Evolutionary conservation across 2,888 invertebrate genomes (phyloP).

Genomic region (Andrena flavipes): DNA sequence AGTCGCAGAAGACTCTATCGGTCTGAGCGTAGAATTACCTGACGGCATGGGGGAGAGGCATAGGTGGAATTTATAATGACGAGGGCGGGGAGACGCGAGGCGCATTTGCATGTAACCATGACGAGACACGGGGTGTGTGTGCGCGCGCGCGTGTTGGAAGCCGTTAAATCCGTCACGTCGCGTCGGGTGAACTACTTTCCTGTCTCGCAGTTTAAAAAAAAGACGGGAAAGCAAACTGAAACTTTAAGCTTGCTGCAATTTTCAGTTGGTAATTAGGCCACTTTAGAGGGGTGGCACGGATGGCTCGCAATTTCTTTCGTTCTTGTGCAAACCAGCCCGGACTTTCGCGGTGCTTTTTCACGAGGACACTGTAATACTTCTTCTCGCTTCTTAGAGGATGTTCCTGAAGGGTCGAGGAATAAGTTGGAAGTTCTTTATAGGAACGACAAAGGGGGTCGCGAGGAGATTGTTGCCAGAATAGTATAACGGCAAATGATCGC

Average conservation of each 20-base stretch:
- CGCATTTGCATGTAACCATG: constrained; percentile 64
- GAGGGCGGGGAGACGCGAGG: constrained; percentile 12
- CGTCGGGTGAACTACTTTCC: constrained; percentile 48
- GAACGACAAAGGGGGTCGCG: not conserved
- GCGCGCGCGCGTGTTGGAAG: constrained; percentile 27
- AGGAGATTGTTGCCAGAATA: not conserved
- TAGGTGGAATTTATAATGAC: constrained; percentile 74
- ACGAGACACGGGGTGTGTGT: constrained; percentile 16
- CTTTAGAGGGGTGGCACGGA: constrained; percentile 15
- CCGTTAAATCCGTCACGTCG: constrained; percentile 62
- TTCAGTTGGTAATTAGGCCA: constrained; percentile 58
- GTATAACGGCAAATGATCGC: constrained; percentile 7
- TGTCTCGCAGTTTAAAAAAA: constrained; percentile 36
- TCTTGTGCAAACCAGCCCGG: constrained; percentile 16
- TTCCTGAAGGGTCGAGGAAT: not conserved
- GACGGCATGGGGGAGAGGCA: constrained; percentile 42
- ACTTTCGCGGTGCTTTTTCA: constrained; percentile 35
- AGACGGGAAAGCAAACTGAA: not conserved
- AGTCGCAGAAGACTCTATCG: constrained; percentile 79
- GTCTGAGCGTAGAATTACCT: constrained; percentile 75
- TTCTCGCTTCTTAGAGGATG: not conserved
- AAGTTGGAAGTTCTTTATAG: constrained; percentile 16
- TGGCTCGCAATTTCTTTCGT: constrained; percentile 17
- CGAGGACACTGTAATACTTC: constrained; percentile 17
- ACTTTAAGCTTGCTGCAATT: constrained; percentile 53